These are phyloP conservation scores for Episyrphus balteatus DNA, from an alignment of 1,140 invertebrate genomes.

Conservation along the genomic window DNA sequence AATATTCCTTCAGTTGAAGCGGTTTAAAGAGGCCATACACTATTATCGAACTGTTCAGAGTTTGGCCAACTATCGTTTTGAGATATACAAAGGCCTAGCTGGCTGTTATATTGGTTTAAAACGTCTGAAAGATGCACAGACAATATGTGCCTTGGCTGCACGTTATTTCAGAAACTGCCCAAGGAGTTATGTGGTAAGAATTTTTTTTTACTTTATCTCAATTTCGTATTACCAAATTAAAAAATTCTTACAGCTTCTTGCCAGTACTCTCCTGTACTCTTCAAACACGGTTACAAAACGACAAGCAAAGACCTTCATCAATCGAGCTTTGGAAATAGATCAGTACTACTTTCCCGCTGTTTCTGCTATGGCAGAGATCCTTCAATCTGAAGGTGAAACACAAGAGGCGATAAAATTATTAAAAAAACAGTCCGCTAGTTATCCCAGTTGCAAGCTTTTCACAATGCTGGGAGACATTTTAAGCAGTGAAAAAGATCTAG, in stretches of 20 bases:
- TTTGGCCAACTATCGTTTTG: slow-evolving; percentile 39
- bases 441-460: slow-evolving; percentile 20
- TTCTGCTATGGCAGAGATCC: slow-evolving; percentile 19
- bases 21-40: slow-evolving; percentile 51
- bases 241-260: slow-evolving; percentile 17
- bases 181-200: slow-evolving; percentile 19
- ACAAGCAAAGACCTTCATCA: slow-evolving; percentile 19
- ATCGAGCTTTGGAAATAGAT: slow-evolving; percentile 25
- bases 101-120: slow-evolving; percentile 22
- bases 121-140: slow-evolving; percentile 22
- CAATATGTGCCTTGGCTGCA: slow-evolving; percentile 18
- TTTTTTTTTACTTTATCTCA: background rate
- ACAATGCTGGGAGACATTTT: slow-evolving; percentile 23
- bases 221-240: background rate
- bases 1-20: slow-evolving; percentile 55
- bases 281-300: slow-evolving; percentile 11
- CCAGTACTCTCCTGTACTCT: slow-evolving; percentile 14
- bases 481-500: slow-evolving; percentile 14
- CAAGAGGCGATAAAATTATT: slow-evolving; percentile 18
- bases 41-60: slow-evolving; percentile 57
- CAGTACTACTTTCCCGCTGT: slow-evolving; percentile 24
- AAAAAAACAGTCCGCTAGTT: slow-evolving; percentile 17
- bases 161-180: slow-evolving; percentile 21
- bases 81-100: slow-evolving; percentile 25
- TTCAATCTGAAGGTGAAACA: slow-evolving; percentile 15